A percentile compares a stretch with the other conserved stretches of the same genome.
phyloP scores from a whole-genome alignment of 2,797 vertebrate genomes.

The Tenualosa ilisha region DNA sequence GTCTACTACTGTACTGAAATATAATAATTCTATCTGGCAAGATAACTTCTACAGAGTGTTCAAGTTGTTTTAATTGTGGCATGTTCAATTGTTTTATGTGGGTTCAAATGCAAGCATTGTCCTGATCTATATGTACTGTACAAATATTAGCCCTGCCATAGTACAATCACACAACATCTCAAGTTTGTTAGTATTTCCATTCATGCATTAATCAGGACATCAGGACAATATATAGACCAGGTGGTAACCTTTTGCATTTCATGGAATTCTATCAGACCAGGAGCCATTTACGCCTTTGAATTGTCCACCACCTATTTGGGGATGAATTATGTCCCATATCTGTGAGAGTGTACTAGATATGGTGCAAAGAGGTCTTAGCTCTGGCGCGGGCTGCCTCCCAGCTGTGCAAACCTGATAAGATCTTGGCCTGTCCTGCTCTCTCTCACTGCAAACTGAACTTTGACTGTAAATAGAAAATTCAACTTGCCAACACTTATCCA shows the following conservation, averaged over 20 bases:
- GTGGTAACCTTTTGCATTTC: not conserved
- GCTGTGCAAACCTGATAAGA: conserved; percentile 53
- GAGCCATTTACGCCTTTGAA: not conserved
- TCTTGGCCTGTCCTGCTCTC: conserved; percentile 45
- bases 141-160: not conserved
- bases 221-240: not conserved
- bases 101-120: not conserved
- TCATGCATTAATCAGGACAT: not conserved
- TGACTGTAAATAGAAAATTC: conserved; percentile 53
- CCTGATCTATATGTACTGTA: not conserved
- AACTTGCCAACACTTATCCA: conserved; percentile 49
- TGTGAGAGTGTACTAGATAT: not conserved
- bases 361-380: conserved; percentile 1
- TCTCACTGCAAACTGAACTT: conserved; percentile 49
- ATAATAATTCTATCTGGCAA: not conserved
- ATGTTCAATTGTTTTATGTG: not conserved
- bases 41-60: not conserved
- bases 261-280: not conserved
- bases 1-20: not conserved
- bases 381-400: conserved; percentile 28
- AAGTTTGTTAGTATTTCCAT: not conserved
- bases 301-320: not conserved
- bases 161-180: not conserved
- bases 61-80: not conserved
- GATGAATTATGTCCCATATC: not conserved